A percentile compares a stretch with the other conserved stretches of the same genome.
Evolutionary conservation across 2,113 vertebrate species (phyloP).

Genomic region (Conger conger): DNA sequence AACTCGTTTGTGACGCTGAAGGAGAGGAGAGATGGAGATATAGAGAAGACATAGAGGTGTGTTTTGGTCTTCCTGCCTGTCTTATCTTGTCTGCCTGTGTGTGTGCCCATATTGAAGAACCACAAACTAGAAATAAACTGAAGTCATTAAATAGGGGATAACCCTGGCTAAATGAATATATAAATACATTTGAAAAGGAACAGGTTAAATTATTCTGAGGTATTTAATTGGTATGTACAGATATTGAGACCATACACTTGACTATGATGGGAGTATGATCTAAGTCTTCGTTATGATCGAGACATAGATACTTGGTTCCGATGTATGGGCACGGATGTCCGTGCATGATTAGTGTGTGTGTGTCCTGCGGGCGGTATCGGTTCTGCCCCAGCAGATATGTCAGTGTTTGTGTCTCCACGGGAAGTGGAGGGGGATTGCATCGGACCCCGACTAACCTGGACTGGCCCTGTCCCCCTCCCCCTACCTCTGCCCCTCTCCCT

Average conservation of each 20-base stretch:
- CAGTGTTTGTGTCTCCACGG: constrained; percentile 13
- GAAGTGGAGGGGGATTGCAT: constrained; percentile 3
- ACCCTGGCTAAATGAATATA: not conserved
- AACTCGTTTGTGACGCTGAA: not conserved
- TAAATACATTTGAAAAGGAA: not conserved
- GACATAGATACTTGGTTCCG: not conserved
- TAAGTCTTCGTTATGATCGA: not conserved
- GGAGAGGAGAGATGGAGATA: constrained; percentile 1
- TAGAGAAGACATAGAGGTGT: not conserved
- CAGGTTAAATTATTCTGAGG: not conserved
- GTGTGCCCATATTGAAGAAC: constrained; percentile 8
- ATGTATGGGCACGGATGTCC: constrained; percentile 22
- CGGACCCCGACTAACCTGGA: not conserved
- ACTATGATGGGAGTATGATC: no score
- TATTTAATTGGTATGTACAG: constrained; percentile 15
- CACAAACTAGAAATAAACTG: constrained; percentile 9
- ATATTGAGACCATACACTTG: constrained; percentile 10
- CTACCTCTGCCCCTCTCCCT: not conserved
- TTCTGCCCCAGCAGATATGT: constrained; percentile 13
- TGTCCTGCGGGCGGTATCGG: not conserved
- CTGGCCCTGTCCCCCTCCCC: constrained; percentile 13
- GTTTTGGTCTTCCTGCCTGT: constrained; percentile 25
- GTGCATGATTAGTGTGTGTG: constrained; percentile 23
- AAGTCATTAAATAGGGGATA: not conserved
- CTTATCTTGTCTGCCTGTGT: constrained; percentile 19